Conservation (phyloP, 1,140 invertebrate species). For the silkworm (Bombyx mori) region ASM3026992v2 NC_085110.1:3458501-3459000, state of each 20-base stretch:
- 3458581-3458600: conserved; percentile 73
- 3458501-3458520: conserved; percentile 53
- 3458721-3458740: conserved; percentile 41
- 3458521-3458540: conserved; percentile 53
- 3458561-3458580: conserved; percentile 50
- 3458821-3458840: conserved; percentile 45
- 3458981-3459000: conserved; percentile 38
- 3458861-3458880: conserved; percentile 31
- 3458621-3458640: conserved; percentile 59
- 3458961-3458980: conserved; percentile 40
- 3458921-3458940: conserved; percentile 37
- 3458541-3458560: conserved; percentile 45
- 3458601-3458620: conserved; percentile 71
- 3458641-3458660: conserved; percentile 68
- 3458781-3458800: conserved; percentile 39
- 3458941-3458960: conserved; percentile 31
- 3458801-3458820: conserved; percentile 38
- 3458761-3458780: conserved; percentile 30
- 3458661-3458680: conserved; percentile 47
- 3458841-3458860: conserved; percentile 45
- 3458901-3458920: conserved; percentile 47
- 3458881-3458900: conserved; percentile 31
- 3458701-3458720: conserved; percentile 27
- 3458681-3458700: conserved; percentile 45
- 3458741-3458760: conserved; percentile 40